Conservation (phyloP, 92 coral and sea anemone genomes). For the Palythoa grandiflora region DNA sequence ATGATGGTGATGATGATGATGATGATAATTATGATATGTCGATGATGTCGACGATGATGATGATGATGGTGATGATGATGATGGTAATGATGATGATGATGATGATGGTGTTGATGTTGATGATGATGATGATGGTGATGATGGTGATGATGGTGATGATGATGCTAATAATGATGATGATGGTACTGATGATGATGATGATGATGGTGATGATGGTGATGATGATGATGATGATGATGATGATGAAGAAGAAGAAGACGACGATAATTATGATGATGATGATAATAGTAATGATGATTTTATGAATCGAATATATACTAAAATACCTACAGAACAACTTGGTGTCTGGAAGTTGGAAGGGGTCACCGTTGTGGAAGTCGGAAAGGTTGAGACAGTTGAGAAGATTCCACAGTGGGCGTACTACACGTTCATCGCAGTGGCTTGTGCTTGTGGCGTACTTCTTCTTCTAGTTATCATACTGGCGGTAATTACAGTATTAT, state of each 20-base stretch:
- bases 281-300: background rate
- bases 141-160: too few relatives aligned
- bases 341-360: conserved; percentile 48
- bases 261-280: background rate
- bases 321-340: background rate
- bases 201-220: background rate
- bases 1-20: too few relatives aligned
- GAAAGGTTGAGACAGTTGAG: conserved; percentile 13
- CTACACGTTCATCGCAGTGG: conserved; percentile 64
- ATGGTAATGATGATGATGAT: too few relatives aligned
- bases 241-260: background rate
- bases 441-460: conserved; percentile 15
- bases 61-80: too few relatives aligned
- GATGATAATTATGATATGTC: too few relatives aligned
- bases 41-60: too few relatives aligned
- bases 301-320: background rate
- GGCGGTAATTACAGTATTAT: conserved; percentile 8
- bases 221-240: background rate
- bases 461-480: conserved; percentile 17
- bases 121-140: too few relatives aligned
- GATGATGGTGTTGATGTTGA: too few relatives aligned
- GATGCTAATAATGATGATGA: too few relatives aligned
- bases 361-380: conserved; percentile 49
- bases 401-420: conserved; percentile 77
- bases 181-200: too few relatives aligned